These are phyloP conservation scores for Cepaea nemoralis DNA, from an alignment of 1,140 invertebrate species.

Conservation along the genomic window DNA sequence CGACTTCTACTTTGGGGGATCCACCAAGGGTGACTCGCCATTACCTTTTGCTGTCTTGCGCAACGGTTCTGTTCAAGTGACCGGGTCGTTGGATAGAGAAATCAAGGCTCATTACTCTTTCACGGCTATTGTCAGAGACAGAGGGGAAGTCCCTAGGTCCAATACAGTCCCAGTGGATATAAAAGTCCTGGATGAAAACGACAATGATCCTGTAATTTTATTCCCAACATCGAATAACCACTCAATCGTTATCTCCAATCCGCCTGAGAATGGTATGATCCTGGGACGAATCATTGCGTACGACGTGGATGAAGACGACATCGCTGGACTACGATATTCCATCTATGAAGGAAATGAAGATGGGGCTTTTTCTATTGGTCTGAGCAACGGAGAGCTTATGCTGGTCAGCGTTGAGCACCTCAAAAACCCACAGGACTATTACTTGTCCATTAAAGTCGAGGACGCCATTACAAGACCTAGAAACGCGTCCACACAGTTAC, in stretches of 20 bases:
- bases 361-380: constrained; percentile 87
- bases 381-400: constrained; percentile 83
- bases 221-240: constrained; percentile 87
- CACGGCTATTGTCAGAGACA: constrained; percentile 82
- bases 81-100: constrained; percentile 92
- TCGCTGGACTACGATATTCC: constrained; percentile 92
- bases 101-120: constrained; percentile 82
- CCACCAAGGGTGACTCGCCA: constrained; percentile 43
- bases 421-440: constrained; percentile 40
- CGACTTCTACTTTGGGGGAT: constrained; percentile 56
- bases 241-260: constrained; percentile 81
- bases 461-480: constrained; percentile 35
- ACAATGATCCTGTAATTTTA: constrained; percentile 70
- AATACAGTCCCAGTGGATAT: constrained; percentile 48
- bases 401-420: constrained; percentile 73
- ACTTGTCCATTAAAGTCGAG: constrained; percentile 40
- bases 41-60: constrained; percentile 65
- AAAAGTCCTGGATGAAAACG: constrained; percentile 57
- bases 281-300: constrained; percentile 57
- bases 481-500: constrained; percentile 40
- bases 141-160: constrained; percentile 47
- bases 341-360: constrained; percentile 82
- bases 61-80: constrained; percentile 91
- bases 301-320: constrained; percentile 75
- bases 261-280: constrained; percentile 82